A percentile compares a stretch with the other conserved stretches of the same genome.
These are phyloP conservation scores for Chlorops oryzae DNA, from an alignment of 1,140 invertebrate genomes.

Conservation along the genomic window DNA sequence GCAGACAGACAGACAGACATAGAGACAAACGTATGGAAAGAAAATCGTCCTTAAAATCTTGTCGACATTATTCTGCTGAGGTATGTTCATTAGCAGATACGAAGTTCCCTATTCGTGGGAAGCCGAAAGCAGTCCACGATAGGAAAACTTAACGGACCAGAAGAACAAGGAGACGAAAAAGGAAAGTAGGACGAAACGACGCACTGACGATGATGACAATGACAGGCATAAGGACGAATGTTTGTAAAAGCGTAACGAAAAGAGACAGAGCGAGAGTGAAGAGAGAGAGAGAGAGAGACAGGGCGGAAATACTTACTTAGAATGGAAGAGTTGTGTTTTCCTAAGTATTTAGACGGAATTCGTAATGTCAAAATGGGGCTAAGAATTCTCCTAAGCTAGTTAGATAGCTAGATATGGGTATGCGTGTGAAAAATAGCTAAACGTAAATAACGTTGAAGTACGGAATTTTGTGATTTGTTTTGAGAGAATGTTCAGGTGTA, in stretches of 20 bases:
- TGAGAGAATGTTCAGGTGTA: too few species aligned
- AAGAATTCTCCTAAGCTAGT: too few species aligned
- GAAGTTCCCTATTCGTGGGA: conserved; percentile 11
- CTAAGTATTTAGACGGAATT: conserved; percentile 31
- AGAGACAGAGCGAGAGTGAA: too few species aligned
- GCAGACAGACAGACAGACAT: neutral
- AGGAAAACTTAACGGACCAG: conserved; percentile 16
- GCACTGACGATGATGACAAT: neutral
- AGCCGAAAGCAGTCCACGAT: conserved; percentile 18
- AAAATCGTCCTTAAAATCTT: neutral
- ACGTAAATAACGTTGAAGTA: too few species aligned
- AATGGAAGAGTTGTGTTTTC: neutral
- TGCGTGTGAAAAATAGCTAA: too few species aligned
- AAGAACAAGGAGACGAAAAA: neutral
- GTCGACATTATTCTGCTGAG: conserved; percentile 17
- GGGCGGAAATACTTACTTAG: too few species aligned
- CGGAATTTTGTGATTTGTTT: too few species aligned
- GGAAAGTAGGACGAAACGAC: neutral
- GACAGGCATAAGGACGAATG: too few species aligned
- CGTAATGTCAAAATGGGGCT: conserved; percentile 31
- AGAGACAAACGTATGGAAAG: too few species aligned
- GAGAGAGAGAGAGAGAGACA: too few species aligned
- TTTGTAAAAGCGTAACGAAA: too few species aligned
- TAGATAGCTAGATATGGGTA: too few species aligned
- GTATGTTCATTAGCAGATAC: conserved; percentile 45